Evolutionary conservation across 2,797 vertebrate genomes (phyloP).

Genomic region (Streptopelia turtur): DNA sequence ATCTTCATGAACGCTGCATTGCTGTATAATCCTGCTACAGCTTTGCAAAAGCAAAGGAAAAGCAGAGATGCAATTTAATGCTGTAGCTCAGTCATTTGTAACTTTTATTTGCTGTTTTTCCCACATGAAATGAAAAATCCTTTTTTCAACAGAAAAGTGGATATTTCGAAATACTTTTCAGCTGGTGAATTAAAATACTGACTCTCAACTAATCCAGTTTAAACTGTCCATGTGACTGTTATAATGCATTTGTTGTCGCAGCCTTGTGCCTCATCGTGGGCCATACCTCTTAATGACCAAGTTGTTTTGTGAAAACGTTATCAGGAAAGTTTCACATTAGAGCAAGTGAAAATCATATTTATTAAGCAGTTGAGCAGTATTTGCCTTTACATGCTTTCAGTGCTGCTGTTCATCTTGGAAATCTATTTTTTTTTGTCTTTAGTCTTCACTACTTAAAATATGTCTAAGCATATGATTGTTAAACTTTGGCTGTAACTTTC

Average conservation of each 20-base stretch:
- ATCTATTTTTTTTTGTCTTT: background rate
- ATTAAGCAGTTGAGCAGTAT: background rate
- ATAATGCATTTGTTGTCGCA: background rate
- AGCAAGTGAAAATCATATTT: background rate
- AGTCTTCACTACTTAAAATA: background rate
- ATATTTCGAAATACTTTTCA: background rate
- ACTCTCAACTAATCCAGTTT: background rate
- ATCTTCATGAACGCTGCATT: background rate
- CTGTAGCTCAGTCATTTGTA: background rate
- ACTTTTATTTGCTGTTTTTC: background rate
- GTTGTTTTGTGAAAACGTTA: background rate
- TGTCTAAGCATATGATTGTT: background rate
- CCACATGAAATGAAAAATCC: background rate
- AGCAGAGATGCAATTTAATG: background rate
- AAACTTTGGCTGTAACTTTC: background rate
- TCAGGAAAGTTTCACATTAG: background rate
- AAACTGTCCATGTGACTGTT: accelerated
- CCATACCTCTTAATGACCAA: background rate
- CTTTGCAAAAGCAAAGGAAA: background rate
- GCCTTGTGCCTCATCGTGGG: background rate
- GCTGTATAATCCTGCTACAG: background rate
- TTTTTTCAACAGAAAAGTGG: background rate
- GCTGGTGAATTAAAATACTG: background rate
- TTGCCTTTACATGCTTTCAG: background rate
- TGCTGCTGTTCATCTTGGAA: background rate